These are phyloP conservation scores for Helleia helle DNA, from an alignment of 2,888 invertebrate genomes.

Conservation along the genomic window DNA sequence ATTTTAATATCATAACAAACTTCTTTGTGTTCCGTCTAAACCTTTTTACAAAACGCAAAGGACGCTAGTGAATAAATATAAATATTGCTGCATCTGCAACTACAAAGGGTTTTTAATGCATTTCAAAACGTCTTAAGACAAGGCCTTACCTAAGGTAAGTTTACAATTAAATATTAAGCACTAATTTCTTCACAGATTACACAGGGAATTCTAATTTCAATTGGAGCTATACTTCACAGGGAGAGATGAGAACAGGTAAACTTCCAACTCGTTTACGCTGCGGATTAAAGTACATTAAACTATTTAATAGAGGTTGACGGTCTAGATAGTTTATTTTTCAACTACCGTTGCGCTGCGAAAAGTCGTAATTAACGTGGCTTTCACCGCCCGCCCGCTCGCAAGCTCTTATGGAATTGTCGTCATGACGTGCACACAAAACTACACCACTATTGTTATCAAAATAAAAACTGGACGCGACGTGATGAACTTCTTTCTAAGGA, in stretches of 20 bases:
- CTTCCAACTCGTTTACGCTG: constrained; percentile 26
- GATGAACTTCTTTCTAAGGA: constrained; percentile 11
- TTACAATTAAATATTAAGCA: constrained; percentile 13
- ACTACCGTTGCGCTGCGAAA: constrained; percentile 35
- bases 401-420: constrained; percentile 43
- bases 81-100: no score
- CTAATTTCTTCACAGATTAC: constrained; percentile 7
- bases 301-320: constrained; percentile 24
- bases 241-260: constrained; percentile 23
- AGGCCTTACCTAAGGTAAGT: neutral
- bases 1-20: no score
- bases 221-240: constrained; percentile 21
- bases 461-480: constrained; percentile 27
- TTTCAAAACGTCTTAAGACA: neutral
- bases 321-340: constrained; percentile 40
- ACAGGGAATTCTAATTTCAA: constrained; percentile 17
- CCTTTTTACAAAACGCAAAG: no score
- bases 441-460: constrained; percentile 31
- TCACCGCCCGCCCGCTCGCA: constrained; percentile 30
- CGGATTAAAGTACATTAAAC: constrained; percentile 34
- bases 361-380: constrained; percentile 55
- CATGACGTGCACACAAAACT: constrained; percentile 36
- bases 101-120: no score
- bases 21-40: no score
- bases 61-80: no score